Evolutionary conservation across 2,797 vertebrate genomes (phyloP).

Genomic region (Triplophysa yarkandensis): DNA sequence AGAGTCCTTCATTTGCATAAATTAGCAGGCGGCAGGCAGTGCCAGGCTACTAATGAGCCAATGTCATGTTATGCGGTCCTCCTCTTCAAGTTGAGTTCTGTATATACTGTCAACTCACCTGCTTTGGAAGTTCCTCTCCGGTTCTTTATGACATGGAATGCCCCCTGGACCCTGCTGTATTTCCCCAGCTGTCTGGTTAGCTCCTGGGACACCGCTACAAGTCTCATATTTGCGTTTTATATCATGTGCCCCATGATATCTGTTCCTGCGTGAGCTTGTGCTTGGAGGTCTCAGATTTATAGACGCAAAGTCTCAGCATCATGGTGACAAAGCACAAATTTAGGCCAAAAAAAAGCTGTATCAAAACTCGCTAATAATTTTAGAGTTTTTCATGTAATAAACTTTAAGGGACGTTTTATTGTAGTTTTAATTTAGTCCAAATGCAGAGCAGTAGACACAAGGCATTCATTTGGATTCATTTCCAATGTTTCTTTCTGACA

Average conservation of each 20-base stretch:
- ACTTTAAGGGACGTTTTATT: background rate
- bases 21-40: slow-evolving; percentile 71
- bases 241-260: slow-evolving; percentile 30
- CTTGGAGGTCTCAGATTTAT: slow-evolving; percentile 37
- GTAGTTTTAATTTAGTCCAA: background rate
- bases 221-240: slow-evolving; percentile 24
- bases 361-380: background rate
- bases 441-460: background rate
- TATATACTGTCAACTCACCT: slow-evolving; percentile 34
- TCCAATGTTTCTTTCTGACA: background rate
- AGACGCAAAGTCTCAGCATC: slow-evolving; percentile 1
- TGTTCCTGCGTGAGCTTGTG: slow-evolving; percentile 20
- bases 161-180: slow-evolving; percentile 40
- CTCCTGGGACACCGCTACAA: slow-evolving; percentile 41
- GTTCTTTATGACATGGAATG: slow-evolving; percentile 30
- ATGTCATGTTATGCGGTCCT: slow-evolving; percentile 58
- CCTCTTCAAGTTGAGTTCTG: slow-evolving; percentile 28
- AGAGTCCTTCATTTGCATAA: slow-evolving; percentile 76
- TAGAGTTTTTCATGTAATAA: too few relatives aligned
- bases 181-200: slow-evolving; percentile 51
- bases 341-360: slow-evolving; percentile 6
- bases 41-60: slow-evolving; percentile 68
- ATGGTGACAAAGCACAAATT: background rate
- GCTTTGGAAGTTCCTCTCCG: slow-evolving; percentile 25
- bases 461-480: background rate